phyloP scores from a whole-genome alignment of 1,140 invertebrate species.

The Plectrocnemia conspersa region DNA sequence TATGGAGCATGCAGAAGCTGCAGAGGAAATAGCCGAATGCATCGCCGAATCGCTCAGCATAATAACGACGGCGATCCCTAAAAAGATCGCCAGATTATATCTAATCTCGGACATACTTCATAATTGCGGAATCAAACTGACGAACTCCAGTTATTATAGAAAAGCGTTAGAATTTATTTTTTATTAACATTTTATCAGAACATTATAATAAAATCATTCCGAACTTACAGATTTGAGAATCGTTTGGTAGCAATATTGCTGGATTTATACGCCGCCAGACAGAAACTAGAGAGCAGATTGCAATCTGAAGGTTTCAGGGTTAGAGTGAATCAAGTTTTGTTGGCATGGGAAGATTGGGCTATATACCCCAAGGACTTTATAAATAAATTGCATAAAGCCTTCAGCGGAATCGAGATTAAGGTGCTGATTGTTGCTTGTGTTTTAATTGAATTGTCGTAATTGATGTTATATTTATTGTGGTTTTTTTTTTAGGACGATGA shows the following conservation, averaged over 20 bases:
- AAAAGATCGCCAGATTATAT: slow-evolving; percentile 92
- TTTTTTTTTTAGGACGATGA: slow-evolving; percentile 21
- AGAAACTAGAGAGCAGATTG: slow-evolving; percentile 78
- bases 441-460: neutral
- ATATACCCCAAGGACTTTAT: slow-evolving; percentile 95
- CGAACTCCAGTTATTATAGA: slow-evolving; percentile 95
- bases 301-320: slow-evolving; percentile 97
- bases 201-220: slow-evolving; percentile 1
- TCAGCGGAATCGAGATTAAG: slow-evolving; percentile 60
- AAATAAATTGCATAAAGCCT: slow-evolving; percentile 84
- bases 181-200: neutral
- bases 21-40: slow-evolving; percentile 92
- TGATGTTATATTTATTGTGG: slow-evolving; percentile 2
- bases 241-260: slow-evolving; percentile 85
- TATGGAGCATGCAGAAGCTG: slow-evolving; percentile 95
- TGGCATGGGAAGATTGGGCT: slow-evolving; percentile 97
- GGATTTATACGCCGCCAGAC: slow-evolving; percentile 71
- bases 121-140: slow-evolving; percentile 93
- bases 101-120: slow-evolving; percentile 96
- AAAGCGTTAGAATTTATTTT: slow-evolving; percentile 62
- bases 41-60: slow-evolving; percentile 81
- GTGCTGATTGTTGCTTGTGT: neutral
- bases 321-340: slow-evolving; percentile 88
- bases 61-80: slow-evolving; percentile 72
- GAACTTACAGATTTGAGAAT: slow-evolving; percentile 71